Evolutionary conservation across 2,888 invertebrate species (phyloP), one percentile per base, ranked within the genome.

Genomic region (Melipona bicolor): DNA sequence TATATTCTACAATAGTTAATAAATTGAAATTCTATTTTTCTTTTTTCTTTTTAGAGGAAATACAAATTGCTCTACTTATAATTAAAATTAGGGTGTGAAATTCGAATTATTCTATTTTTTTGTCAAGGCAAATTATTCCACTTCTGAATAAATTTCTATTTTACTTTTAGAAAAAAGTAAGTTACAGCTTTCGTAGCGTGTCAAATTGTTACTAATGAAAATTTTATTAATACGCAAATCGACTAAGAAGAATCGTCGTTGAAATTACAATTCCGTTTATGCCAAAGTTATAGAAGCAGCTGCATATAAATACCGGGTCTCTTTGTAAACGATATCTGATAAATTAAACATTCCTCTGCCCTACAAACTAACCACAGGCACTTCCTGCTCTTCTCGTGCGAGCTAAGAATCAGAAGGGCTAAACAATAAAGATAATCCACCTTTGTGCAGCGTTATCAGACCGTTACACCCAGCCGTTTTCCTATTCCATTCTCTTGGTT

Each of bases 361-460:
- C 24, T 15, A 62, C 61, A 27, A 27, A 62, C 27, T 62, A 62
- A 62, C 24, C 24, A 62, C 62, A 27, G 62, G 19, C 27, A 19
- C 62, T 27, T 19, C 19, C 62, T 24, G 27, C 27, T 62, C 19
- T 11, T 19, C 62, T 27, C 61, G 0, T 62, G 17, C 27, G 62
- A 27, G 24, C 62, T 24, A 62, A 62, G 27, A 19, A 27, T 24
- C 24, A 27, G 21, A 4, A 24, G 49, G 11, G 19, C 49, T 50
- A 43, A 68, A 68, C 67, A 68, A 68, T 49, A n/a, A n/a, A 24
- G 67, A 43, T 62, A 62, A 62, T 49, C 67, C 67, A 68, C 49
- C 49, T 49, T 49, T 49, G 24, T 49, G 50, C 17, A 24, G 49
- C 67, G 49, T 68, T 68, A 68, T 24, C 49, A 68, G 32, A 43